Conservation (phyloP, 2,888 invertebrate genomes). For the Mesoligia furuncula region DNA sequence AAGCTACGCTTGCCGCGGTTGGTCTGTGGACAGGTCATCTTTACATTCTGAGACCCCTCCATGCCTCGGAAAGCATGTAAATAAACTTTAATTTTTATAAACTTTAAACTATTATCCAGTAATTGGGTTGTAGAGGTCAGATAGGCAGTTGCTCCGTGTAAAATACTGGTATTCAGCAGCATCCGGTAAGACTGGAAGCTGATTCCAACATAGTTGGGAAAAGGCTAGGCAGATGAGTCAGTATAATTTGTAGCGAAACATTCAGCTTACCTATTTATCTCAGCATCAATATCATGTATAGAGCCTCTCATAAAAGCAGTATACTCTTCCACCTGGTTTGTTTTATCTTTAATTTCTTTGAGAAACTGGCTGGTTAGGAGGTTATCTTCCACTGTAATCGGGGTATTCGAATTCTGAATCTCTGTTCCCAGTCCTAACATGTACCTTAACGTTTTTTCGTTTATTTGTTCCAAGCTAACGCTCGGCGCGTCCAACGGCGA, state of each 20-base stretch:
- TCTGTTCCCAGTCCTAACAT: constrained; percentile 78
- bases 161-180: no score
- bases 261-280: constrained; percentile 80
- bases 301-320: constrained; percentile 79
- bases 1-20: no score
- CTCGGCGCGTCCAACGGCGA: constrained; percentile 70
- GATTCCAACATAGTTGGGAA: no score
- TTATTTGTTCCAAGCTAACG: constrained; percentile 70
- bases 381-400: constrained; percentile 78
- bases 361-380: constrained; percentile 80
- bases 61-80: no score
- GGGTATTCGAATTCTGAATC: constrained; percentile 76
- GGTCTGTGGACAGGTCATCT: no score
- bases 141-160: no score
- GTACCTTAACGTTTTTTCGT: constrained; percentile 75
- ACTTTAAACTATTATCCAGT: no score
- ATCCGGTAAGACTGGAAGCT: no score
- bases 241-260: background rate
- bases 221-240: no score
- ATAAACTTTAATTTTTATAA: no score
- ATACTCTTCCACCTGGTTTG: constrained; percentile 78
- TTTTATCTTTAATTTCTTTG: constrained; percentile 79
- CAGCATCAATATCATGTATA: constrained; percentile 79
- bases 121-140: no score
- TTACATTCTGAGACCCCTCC: no score